Evolutionary conservation across 2,797 vertebrate genomes (phyloP).

Genomic region (Hephaestus fuliginosus): DNA sequence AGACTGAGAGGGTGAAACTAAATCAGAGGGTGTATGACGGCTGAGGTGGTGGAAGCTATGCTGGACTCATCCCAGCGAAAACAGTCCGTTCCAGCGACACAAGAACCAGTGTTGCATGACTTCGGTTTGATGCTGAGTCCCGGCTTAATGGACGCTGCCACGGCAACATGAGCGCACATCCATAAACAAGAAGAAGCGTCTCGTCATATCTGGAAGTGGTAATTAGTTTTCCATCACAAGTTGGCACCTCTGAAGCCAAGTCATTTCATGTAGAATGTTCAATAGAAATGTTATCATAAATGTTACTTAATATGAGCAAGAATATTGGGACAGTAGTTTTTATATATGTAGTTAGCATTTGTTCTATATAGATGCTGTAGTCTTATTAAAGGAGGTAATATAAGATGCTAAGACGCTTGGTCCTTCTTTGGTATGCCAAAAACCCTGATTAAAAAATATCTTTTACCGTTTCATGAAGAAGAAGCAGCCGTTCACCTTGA

Average conservation of each 20-base stretch:
- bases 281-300: not conserved
- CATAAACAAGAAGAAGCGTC: conserved; percentile 1
- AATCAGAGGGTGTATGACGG: conserved; percentile 32
- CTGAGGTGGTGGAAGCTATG: conserved; percentile 40
- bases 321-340: not conserved
- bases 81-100: conserved; percentile 29
- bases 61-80: conserved; percentile 56
- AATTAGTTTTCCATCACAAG: not conserved
- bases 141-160: not conserved
- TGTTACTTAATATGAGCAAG: not conserved
- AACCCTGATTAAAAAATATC: not conserved
- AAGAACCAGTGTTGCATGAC: conserved; percentile 19
- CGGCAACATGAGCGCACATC: conserved; percentile 3
- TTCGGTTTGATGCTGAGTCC: conserved; percentile 11
- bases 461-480: not conserved
- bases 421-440: not conserved
- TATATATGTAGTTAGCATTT: not conserved
- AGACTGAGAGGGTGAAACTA: conserved; percentile 42
- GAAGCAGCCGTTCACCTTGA: not conserved
- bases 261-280: not conserved
- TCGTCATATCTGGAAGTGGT: not conserved
- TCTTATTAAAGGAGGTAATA: not conserved
- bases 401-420: not conserved
- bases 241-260: not conserved
- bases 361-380: not conserved